A percentile compares a stretch with the other conserved stretches of the same genome.
Conservation (phyloP, 2,797 vertebrate genomes). For the Diglossa cyanea region DNA sequence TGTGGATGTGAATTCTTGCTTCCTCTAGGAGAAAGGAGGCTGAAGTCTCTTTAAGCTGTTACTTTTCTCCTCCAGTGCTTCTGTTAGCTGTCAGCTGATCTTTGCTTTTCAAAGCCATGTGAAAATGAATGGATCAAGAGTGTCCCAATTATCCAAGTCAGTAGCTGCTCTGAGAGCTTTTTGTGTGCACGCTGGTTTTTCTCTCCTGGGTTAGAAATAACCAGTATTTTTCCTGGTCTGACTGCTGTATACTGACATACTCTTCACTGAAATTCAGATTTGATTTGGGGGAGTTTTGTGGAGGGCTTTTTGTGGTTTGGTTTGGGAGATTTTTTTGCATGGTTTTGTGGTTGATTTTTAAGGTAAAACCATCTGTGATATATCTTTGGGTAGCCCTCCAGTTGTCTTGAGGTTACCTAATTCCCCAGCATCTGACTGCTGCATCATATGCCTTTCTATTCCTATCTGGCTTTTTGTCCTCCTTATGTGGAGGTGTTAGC, state of each 20-base stretch:
- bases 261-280: background rate
- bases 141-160: constrained; percentile 6
- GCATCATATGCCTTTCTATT: background rate
- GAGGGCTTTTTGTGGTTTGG: background rate
- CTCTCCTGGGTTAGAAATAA: background rate
- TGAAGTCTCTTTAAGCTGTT: background rate
- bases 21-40: background rate
- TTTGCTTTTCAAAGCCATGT: background rate
- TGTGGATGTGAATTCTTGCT: background rate
- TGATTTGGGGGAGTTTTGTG: accelerated
- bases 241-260: background rate
- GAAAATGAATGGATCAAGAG: background rate
- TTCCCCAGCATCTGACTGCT: background rate
- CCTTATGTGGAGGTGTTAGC: background rate
- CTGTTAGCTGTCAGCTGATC: background rate
- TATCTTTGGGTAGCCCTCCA: background rate
- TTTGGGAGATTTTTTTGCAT: background rate
- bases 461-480: background rate
- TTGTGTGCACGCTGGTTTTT: accelerated
- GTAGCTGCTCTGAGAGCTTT: background rate
- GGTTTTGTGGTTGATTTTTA: background rate
- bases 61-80: background rate
- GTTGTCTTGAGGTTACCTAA: background rate
- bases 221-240: background rate
- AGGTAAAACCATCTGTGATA: background rate